Conservation (phyloP, 2,888 invertebrate genomes). For the Tiphia femorata region DNA sequence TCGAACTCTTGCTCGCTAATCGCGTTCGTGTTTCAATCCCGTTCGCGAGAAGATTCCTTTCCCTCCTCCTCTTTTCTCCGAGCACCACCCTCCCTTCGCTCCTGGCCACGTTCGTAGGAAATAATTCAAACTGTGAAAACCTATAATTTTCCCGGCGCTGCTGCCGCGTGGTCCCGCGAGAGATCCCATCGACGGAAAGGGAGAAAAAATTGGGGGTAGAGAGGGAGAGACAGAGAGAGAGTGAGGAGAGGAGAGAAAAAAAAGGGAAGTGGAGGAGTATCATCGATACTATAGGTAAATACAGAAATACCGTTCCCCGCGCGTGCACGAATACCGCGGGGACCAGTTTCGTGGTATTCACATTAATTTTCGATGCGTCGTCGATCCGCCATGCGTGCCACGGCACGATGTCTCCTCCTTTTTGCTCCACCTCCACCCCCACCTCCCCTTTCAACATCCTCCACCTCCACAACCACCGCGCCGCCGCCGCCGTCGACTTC, state of each 20-base stretch:
- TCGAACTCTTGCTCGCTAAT: not conserved
- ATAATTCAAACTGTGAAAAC: constrained; percentile 66
- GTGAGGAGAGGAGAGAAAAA: constrained; percentile 16
- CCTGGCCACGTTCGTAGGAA: too few relatives aligned
- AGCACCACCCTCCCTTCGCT: too few relatives aligned
- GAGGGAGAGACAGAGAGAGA: not conserved
- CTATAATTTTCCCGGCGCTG: constrained; percentile 64
- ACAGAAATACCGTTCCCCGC: constrained; percentile 56
- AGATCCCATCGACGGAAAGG: constrained; percentile 53
- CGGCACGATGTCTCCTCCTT: constrained; percentile 48
- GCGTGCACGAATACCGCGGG: constrained; percentile 50
- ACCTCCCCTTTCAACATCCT: too few relatives aligned
- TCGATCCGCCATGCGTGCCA: constrained; percentile 45
- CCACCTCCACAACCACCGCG: too few relatives aligned
- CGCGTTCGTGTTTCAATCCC: constrained; percentile 3
- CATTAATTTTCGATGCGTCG: constrained; percentile 57
- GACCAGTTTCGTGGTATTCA: constrained; percentile 57
- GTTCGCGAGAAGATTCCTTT: constrained; percentile 8
- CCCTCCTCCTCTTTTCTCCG: constrained; percentile 25
- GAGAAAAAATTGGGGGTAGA: not conserved
- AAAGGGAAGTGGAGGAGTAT: constrained; percentile 56
- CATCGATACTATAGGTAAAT: constrained; percentile 60
- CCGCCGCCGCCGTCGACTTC: not conserved
- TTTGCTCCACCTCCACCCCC: too few relatives aligned
- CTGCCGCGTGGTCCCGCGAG: constrained; percentile 48